phyloP scores from a whole-genome alignment of 2,113 vertebrate genomes.

The Ctenodactylus gundi region DNA sequence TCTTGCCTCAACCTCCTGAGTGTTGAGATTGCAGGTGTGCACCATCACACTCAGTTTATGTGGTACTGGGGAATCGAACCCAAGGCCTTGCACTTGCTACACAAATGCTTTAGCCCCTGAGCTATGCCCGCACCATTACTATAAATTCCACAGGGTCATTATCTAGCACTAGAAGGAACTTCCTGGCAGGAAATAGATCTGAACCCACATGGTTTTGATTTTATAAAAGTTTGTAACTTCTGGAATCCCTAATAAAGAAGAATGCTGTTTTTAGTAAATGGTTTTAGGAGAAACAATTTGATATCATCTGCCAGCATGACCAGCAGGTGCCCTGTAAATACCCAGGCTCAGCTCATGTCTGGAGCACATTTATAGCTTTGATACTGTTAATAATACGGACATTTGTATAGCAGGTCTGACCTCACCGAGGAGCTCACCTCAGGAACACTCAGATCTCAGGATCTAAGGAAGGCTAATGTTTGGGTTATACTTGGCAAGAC shows the following conservation, averaged over 20 bases:
- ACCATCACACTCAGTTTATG: too few species aligned
- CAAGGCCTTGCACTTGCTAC: too few species aligned
- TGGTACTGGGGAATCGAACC: too few species aligned
- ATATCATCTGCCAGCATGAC: constrained; percentile 15
- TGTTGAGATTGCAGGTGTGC: too few species aligned
- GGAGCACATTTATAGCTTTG: background rate
- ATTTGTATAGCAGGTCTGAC: background rate
- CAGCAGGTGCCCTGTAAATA: constrained; percentile 35
- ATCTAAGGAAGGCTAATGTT: background rate
- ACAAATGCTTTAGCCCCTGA: too few species aligned
- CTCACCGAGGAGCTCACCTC: background rate
- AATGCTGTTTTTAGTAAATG: constrained; percentile 32
- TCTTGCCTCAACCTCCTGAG: too few species aligned
- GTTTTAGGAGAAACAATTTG: constrained; percentile 53
- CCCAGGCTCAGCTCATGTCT: background rate
- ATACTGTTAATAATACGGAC: background rate
- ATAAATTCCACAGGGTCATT: background rate
- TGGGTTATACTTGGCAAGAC: background rate
- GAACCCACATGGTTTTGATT: constrained; percentile 38
- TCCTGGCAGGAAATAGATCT: constrained; percentile 50
- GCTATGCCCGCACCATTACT: too few species aligned
- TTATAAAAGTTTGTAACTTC: constrained; percentile 48
- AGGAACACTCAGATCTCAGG: background rate
- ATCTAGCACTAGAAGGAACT: constrained; percentile 4
- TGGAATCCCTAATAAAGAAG: constrained; percentile 60